Evolutionary conservation across 2,888 invertebrate species (phyloP), one percentile per base, ranked within the genome.

Genomic region (Standfussiana lucernea): DNA sequence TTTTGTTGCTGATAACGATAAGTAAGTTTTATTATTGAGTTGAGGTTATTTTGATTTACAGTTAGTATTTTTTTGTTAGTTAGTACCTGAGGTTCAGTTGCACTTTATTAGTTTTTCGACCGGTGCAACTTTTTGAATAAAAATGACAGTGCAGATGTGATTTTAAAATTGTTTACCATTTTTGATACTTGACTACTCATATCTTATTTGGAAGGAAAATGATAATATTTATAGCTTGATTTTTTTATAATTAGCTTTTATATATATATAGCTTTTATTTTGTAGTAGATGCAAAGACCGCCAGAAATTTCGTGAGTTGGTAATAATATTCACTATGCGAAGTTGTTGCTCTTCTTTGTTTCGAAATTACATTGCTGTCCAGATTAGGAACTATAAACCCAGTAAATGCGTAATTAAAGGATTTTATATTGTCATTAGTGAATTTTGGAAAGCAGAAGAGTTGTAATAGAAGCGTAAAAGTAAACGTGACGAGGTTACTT

Each of bases 1-100:
- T 82, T 84, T 75, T 82, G 64, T 77, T 70, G 45, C 50, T 66
- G 56, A 35, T 15, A 35, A 42, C 32, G 42, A 47, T 59, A 72
- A 69, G 79, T 53, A n/a, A 61, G 15, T 72, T 56, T 71, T 15
- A 62, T 59, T 82, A n/a, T 40, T 18, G 45, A 24, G 24, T 73
- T 3, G 56, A n/a, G 42, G 47, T 18, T 18, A n/a, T n/a, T 35
- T 47, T 7, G 10, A 11, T 35, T 61, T 32, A 59, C 3, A 59
- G 59, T 32, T 15, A 28, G 15, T 28, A n/a, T 15, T 28, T 56
- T 56, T 28, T 28, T 56, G 1, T 15, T 56, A 2, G 7, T 28
- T 28, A 64, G 28, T 5, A 18, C 1, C 0, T 53, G 11, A 15
- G 28, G 28, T 64, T 42, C 7, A 32, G 3, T 24, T 24, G 32